Conservation (phyloP, 1,140 invertebrate genomes). For the Lasioglossum baleicum region DNA sequence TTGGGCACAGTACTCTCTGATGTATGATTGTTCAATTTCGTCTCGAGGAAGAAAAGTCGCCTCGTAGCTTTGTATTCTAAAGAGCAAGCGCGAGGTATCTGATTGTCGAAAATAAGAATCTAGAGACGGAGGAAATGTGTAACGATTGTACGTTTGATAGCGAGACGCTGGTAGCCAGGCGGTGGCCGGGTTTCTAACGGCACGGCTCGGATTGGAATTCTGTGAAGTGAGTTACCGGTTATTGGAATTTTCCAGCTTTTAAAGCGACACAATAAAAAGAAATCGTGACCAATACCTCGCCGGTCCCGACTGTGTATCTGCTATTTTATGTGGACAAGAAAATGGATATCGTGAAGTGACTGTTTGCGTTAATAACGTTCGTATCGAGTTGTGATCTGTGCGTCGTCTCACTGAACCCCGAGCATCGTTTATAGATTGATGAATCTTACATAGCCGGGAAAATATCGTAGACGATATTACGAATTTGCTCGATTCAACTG, state of each 20-base stretch:
- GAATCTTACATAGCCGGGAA: background rate
- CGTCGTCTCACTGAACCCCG: background rate
- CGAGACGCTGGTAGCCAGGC: background rate
- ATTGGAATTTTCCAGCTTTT: conserved; percentile 15
- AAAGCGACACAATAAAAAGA: conserved; percentile 2
- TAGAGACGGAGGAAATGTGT: conserved; percentile 1
- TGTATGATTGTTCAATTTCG: background rate
- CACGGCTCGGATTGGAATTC: conserved; percentile 1
- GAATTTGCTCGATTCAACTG: too few relatives aligned
- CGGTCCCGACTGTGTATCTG: background rate
- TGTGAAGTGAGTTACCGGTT: conserved; percentile 6
- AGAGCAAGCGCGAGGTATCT: background rate
- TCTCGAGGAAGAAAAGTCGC: background rate
- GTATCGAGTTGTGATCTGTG: background rate
- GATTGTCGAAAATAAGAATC: background rate
- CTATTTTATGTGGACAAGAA: background rate
- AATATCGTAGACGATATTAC: background rate
- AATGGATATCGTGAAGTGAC: conserved; percentile 1
- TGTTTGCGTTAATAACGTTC: background rate
- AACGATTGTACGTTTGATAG: conserved; percentile 20
- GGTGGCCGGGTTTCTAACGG: background rate
- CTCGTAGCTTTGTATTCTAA: too few relatives aligned
- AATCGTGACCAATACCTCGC: conserved; percentile 1
- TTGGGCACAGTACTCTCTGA: background rate
- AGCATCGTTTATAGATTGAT: background rate